These are phyloP conservation scores for Chorisops tibialis DNA, from an alignment of 2,888 invertebrate genomes.

Conservation along the genomic window DNA sequence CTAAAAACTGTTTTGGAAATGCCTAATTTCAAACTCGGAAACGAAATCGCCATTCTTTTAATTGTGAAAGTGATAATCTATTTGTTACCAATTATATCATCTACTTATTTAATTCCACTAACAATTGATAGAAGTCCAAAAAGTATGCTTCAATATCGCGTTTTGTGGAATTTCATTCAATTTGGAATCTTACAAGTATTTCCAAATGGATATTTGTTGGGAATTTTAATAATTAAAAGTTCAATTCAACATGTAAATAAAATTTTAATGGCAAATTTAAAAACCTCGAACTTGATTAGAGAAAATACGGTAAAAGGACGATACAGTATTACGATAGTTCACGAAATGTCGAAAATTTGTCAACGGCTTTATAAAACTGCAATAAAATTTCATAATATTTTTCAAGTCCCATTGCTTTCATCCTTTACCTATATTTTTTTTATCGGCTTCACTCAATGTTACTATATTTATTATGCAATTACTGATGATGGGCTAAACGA, in stretches of 20 bases:
- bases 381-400: background rate
- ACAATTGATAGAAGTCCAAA: background rate
- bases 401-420: background rate
- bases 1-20: background rate
- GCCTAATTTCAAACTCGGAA: background rate
- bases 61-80: background rate
- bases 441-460: background rate
- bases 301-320: no score
- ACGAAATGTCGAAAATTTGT: no score
- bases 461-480: constrained; percentile 1
- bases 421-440: background rate
- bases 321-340: no score
- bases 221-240: background rate
- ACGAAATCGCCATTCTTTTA: background rate
- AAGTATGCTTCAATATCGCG: background rate
- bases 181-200: background rate
- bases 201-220: background rate
- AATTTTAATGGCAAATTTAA: background rate
- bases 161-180: constrained; percentile 2
- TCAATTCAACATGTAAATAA: background rate
- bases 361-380: background rate
- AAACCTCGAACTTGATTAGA: background rate
- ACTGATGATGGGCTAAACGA: background rate
- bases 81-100: background rate
- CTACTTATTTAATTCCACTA: background rate